Evolutionary conservation across 2,113 vertebrate genomes (phyloP), one percentile per base, ranked within the genome.

Genomic region (Pavo muticus): DNA sequence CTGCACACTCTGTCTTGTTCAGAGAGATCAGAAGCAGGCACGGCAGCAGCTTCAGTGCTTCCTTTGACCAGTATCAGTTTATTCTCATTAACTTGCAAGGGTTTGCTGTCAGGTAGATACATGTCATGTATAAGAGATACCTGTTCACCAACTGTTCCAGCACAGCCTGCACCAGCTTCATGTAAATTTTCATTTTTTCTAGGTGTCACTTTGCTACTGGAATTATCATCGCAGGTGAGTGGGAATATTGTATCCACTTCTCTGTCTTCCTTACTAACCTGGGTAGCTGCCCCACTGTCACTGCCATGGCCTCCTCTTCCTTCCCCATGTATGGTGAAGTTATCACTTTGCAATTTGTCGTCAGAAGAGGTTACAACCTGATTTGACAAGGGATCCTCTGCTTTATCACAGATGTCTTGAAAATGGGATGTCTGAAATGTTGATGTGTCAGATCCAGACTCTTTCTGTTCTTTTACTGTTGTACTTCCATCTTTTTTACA

Each of bases 391-490:
- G 65, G 45, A 52, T 90, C 52, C 42, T 91, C 88, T 71, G 24
- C 75, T 68, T 94, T 91, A 57, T 87, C 88, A 72, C 21, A 42
- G 2, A 59, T 40, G 11, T 90, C 72, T 61, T 91, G 90, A 72
- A 94, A 75, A 60, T 39, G 83, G 24, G 86, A 76, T 74, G 45
- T 69, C 84, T 90, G 94, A 59, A 48, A 76, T 81, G 79, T 96
- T 65, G 86, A 71, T 1, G 10, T 7, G 1, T 94, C 91, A 61
- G 82, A 84, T 10, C 12, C 88, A 70, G 35, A 80, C 40, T 13
- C 25, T 88, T 96, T 94, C 65, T 94, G 84, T 47, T 96, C 94
- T 16, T 87, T 79, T 4, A n/a, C 4, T 44, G 70, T 35, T 42
- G 65, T 7, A 6, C 70, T 80, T 48, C 93, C 94, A 42, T 78